Percentiles rank a stretch among this genome's conserved stretches.
phyloP scores from a whole-genome alignment of 1,140 invertebrate genomes.

The Phymastichus coffea region DNA sequence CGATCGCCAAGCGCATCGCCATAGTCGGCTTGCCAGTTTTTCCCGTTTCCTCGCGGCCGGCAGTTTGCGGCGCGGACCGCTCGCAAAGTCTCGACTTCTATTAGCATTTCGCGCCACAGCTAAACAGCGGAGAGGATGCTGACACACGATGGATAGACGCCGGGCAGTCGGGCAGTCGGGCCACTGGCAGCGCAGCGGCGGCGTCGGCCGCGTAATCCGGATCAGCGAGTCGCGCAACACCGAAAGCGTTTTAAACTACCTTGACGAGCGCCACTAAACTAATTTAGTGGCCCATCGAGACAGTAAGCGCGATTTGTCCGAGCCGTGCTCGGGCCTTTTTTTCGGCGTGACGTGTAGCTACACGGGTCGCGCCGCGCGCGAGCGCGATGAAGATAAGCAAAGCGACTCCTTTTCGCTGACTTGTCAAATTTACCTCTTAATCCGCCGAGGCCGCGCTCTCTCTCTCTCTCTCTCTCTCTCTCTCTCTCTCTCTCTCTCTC shows the following conservation, averaged over 20 bases:
- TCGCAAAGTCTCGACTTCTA: no score
- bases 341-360: neutral
- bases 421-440: slow-evolving; percentile 25
- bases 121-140: no score
- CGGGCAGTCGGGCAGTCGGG: no score
- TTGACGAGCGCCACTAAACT: neutral
- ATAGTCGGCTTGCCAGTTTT: slow-evolving; percentile 4
- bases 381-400: slow-evolving; percentile 7
- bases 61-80: slow-evolving; percentile 18
- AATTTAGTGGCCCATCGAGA: neutral
- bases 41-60: slow-evolving; percentile 11
- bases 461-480: no score
- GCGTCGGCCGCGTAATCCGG: slow-evolving; percentile 45
- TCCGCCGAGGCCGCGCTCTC: neutral
- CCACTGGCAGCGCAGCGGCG: no score
- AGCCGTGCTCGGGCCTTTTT: neutral
- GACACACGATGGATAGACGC: no score
- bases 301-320: slow-evolving; percentile 1
- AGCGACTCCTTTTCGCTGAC: slow-evolving; percentile 13
- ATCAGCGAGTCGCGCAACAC: slow-evolving; percentile 45
- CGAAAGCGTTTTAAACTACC: slow-evolving; percentile 44
- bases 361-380: no score
- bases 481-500: no score
- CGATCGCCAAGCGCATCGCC: slow-evolving; percentile 21
- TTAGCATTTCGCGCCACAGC: no score